These are phyloP conservation scores for Lycorma delicatula DNA, from an alignment of 1,140 invertebrate species.

Conservation along the genomic window DNA sequence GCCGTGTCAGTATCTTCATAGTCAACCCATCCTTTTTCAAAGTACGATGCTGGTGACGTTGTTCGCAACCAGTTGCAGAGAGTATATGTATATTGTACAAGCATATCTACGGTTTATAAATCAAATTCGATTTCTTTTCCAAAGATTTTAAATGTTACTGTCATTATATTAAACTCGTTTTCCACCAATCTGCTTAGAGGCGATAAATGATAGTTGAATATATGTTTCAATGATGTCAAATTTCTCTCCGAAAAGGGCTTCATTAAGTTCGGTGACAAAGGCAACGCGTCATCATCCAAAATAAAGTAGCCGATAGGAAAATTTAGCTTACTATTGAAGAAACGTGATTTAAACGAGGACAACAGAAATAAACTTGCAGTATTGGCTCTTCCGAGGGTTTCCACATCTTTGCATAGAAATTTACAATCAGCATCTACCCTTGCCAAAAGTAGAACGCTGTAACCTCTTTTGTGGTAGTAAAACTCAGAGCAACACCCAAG, in stretches of 20 bases:
- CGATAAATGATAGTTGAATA: slow-evolving; percentile 36
- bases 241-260: slow-evolving; percentile 33
- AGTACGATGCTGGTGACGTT: slow-evolving; percentile 4
- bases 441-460: slow-evolving; percentile 38
- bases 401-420: slow-evolving; percentile 38
- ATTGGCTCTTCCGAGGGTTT: slow-evolving; percentile 33
- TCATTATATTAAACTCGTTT: slow-evolving; percentile 40
- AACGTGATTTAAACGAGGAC: slow-evolving; percentile 20
- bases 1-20: slow-evolving; percentile 4
- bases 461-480: no score
- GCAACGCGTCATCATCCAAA: slow-evolving; percentile 39
- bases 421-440: slow-evolving; percentile 37
- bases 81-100: slow-evolving; percentile 15
- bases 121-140: slow-evolving; percentile 30
- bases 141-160: slow-evolving; percentile 38
- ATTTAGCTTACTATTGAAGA: slow-evolving; percentile 21
- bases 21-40: slow-evolving; percentile 9
- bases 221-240: slow-evolving; percentile 26
- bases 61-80: slow-evolving; percentile 24
- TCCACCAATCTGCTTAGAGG: slow-evolving; percentile 34
- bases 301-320: slow-evolving; percentile 30
- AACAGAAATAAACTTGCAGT: slow-evolving; percentile 35
- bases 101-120: slow-evolving; percentile 23
- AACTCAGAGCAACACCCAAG: slow-evolving; percentile 30
- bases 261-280: slow-evolving; percentile 34